These are phyloP conservation scores for Calonectris borealis DNA, from an alignment of 2,113 vertebrate species.

Conservation along the genomic window DNA sequence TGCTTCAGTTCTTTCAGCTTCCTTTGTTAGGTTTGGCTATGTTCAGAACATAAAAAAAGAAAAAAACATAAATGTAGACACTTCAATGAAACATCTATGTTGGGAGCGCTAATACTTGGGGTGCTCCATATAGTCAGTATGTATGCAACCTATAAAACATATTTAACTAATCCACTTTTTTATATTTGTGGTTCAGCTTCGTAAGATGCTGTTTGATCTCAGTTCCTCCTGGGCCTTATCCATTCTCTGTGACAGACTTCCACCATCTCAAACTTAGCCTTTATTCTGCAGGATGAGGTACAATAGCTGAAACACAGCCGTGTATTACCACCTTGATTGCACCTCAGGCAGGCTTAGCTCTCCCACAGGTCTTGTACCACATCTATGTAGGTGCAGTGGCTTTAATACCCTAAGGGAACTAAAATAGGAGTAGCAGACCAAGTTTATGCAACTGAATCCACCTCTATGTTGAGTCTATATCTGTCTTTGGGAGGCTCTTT, in stretches of 20 bases:
- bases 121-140: neutral
- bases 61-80: neutral
- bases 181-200: neutral
- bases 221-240: neutral
- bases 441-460: neutral
- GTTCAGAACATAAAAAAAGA: neutral
- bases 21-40: neutral
- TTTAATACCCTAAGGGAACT: neutral
- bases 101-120: neutral
- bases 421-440: neutral
- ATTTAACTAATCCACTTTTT: neutral
- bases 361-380: neutral
- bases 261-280: neutral
- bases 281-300: neutral
- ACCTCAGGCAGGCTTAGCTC: neutral
- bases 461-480: neutral
- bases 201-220: neutral
- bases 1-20: neutral
- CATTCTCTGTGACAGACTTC: neutral
- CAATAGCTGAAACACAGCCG: neutral
- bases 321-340: neutral
- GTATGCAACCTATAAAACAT: neutral
- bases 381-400: neutral
- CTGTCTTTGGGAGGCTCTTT: neutral
- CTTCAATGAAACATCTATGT: neutral